Evolutionary conservation across 2,113 vertebrate genomes (phyloP).

Genomic region (Grantiella picta): DNA sequence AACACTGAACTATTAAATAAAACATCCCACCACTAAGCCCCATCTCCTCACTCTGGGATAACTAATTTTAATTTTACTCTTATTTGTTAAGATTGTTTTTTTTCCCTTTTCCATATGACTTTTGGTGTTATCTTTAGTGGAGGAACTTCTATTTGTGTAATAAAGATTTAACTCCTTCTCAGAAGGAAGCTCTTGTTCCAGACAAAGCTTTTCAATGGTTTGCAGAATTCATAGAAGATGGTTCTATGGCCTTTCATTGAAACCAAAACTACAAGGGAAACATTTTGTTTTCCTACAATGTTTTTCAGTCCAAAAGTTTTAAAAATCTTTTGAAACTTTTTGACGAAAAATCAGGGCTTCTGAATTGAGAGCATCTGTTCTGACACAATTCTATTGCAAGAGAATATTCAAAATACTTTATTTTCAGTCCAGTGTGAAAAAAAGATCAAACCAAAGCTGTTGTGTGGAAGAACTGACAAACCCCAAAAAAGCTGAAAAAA

Average conservation of each 20-base stretch:
- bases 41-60: not conserved
- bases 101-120: not conserved
- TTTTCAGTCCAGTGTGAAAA: slow-evolving; percentile 7
- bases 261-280: not conserved
- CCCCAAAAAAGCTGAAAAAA: not conserved
- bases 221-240: not conserved
- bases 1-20: not conserved
- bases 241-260: not conserved
- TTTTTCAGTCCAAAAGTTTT: not conserved
- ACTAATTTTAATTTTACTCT: not conserved
- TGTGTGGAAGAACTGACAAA: not conserved
- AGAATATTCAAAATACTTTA: not conserved
- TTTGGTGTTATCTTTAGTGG: not conserved
- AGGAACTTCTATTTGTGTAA: not conserved
- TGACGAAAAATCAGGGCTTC: not conserved
- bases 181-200: not conserved
- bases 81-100: not conserved
- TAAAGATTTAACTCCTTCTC: not conserved
- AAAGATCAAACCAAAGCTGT: not conserved
- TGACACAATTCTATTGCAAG: not conserved
- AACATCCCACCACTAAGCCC: not conserved
- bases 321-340: not conserved
- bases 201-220: not conserved
- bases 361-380: slow-evolving; percentile 2
- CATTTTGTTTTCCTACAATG: not conserved